phyloP scores from a whole-genome alignment of 2,797 vertebrate genomes.

The Dromococcyx pavoninus region DNA sequence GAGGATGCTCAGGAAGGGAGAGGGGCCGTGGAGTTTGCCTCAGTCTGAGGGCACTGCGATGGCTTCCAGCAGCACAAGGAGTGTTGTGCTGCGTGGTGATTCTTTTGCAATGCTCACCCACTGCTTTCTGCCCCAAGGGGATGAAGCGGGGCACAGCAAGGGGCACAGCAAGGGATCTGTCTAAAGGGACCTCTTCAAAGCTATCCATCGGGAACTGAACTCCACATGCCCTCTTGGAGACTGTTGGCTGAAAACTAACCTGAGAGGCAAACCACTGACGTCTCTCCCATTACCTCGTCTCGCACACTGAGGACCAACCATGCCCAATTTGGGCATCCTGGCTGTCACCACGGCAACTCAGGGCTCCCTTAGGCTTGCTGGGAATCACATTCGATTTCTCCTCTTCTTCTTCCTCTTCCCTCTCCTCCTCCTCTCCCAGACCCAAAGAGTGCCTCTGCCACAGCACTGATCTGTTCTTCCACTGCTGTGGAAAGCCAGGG shows the following conservation, averaged over 20 bases:
- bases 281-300: background rate
- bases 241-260: background rate
- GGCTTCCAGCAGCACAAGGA: background rate
- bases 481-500: too few species aligned
- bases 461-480: rapidly evolving
- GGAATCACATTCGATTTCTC: background rate
- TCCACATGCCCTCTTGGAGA: background rate
- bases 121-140: background rate
- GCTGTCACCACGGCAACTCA: rapidly evolving
- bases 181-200: background rate
- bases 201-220: background rate
- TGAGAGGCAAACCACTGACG: background rate
- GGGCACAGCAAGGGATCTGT: background rate
- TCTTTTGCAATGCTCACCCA: background rate
- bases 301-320: background rate
- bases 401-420: background rate
- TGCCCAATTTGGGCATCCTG: background rate
- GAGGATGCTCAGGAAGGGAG: background rate
- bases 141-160: rapidly evolving
- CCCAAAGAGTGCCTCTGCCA: background rate
- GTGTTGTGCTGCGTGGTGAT: rapidly evolving
- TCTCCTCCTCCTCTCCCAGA: background rate
- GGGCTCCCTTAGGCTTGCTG: background rate
- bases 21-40: too few species aligned
- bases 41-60: background rate